Evolutionary conservation across 2,888 invertebrate species (phyloP), one percentile per base, ranked within the genome.

Genomic region (Pseudanteris insignis): DNA sequence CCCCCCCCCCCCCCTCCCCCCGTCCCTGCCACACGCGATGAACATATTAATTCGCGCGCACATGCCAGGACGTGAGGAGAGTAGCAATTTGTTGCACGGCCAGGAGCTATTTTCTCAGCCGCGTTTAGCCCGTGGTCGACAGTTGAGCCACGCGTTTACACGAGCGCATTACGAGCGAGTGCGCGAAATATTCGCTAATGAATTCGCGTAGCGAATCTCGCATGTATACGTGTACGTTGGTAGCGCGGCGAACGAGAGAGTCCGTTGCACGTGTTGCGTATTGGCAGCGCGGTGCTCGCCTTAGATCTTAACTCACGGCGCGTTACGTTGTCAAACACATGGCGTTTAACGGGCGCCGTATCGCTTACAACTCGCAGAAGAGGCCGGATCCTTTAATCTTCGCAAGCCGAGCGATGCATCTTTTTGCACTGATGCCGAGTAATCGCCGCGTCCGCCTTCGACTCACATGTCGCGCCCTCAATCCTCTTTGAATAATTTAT

Each of bases 241-340:
- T 63, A 58, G 62, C 57, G 57, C 57, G 38, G 51, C 55, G 30
- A 34, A 64, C 53, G 67, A 59, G 70, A 70, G 68, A 74, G 73
- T n/a, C 69, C 68, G 48, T 51, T 69, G 72, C 75, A 73, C 70
- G 72, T 75, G 75, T 75, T 73, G 67, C 70, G 63, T 69, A 68
- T 66, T 62, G 65, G 64, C 63, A 68, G n/a, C n/a, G 66, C 67
- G 63, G 64, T 68, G 66, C 64, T 55, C 68, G 65, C 63, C 64
- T 74, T 64, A 75, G 75, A 75, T 75, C 75, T 75, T 68, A 69
- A 66, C 62, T 62, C 69, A 67, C 73, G 71, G 71, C 67, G 72
- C 74, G 75, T 73, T 75, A 73, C 74, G 76, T 75, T 75, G 76
- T 76, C 75, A 75, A 76, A 75, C 75, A 76, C 72, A 73, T 76